Percentiles rank a stretch among this genome's conserved stretches.
These are phyloP conservation scores for Crossocerus cetratus DNA, from an alignment of 2,888 invertebrate species.

Conservation along the genomic window DNA sequence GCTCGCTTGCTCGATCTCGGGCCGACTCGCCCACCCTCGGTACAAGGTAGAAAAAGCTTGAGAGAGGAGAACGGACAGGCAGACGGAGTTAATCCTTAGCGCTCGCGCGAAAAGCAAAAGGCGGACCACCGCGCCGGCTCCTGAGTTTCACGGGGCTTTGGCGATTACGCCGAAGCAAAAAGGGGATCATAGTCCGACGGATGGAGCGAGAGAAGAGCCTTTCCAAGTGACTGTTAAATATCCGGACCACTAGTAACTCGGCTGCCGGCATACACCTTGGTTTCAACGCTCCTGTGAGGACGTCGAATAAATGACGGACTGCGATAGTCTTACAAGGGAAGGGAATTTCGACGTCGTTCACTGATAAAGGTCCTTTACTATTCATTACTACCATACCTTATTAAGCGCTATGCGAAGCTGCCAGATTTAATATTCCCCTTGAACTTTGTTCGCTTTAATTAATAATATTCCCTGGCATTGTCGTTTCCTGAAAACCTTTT, in stretches of 20 bases:
- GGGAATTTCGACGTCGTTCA: not conserved
- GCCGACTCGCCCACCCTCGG: not conserved
- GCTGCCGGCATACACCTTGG: slow-evolving; percentile 24
- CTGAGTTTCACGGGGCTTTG: slow-evolving; percentile 60
- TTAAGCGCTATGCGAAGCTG: too few relatives aligned
- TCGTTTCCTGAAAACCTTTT: too few relatives aligned
- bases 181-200: slow-evolving; percentile 9
- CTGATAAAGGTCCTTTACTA: too few relatives aligned
- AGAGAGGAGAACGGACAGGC: slow-evolving; percentile 31
- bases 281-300: not conserved
- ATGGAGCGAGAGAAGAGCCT: slow-evolving; percentile 22
- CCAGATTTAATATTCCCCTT: too few relatives aligned
- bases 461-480: too few relatives aligned
- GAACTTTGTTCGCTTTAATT: too few relatives aligned
- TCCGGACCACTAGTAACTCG: slow-evolving; percentile 37
- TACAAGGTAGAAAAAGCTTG: slow-evolving; percentile 29
- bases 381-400: too few relatives aligned
- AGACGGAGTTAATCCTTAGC: slow-evolving; percentile 56
- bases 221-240: slow-evolving; percentile 58
- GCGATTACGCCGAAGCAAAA: slow-evolving; percentile 48
- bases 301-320: not conserved
- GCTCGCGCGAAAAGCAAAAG: slow-evolving; percentile 60
- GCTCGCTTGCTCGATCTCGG: not conserved
- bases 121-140: slow-evolving; percentile 49
- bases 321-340: not conserved